Evolutionary conservation across 2,113 vertebrate genomes (phyloP), one percentile per base, ranked within the genome.

Genomic region (Charadrius vociferus): DNA sequence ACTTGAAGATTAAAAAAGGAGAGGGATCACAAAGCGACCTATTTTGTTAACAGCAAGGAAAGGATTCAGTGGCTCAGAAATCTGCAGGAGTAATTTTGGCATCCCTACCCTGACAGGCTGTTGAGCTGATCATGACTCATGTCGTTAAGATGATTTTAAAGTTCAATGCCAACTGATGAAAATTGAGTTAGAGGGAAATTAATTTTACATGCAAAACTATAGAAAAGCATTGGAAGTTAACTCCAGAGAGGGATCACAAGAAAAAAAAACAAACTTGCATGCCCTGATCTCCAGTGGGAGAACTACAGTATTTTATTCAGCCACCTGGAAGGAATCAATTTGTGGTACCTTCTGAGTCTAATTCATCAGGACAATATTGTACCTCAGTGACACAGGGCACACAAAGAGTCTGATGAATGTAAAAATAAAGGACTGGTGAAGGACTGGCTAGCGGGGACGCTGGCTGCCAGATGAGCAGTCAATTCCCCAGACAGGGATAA

Each of bases 241-340:
- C 66, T 95, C 87, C 78, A 74, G 89, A 95, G 97, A 93, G 78
- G 70, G 72, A 95, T 68, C 86, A 61, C 1, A 3, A 91, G 78
- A 92, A 90, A 72, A 56, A 70, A 92, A 87, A 77, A 58, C 68
- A 87, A 77, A 58, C 68, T 77, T 91, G n/a, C 58, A 55, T 95
- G 70, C n/a, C 53, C 45, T 50, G 36, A 93, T 93, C 74, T 96
- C 94, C 89, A 63, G 70, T 34, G n/a, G 87, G 49, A 82, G 52
- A 94, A 58, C 70, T 50, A 49, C 78, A 94, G 71, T 53, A 84
- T 95, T 95, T 95, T 79, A 94, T 75, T 85, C 87, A 93, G 36
- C 91, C 94, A 93, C 95, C 95, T 97, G 94, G 94, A 97, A 96
- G 81, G 62, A 96, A 97, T 97, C 88, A 70, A 84, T 95, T 95